phyloP scores from a whole-genome alignment of 35 echinoderm and acorn worm genomes.

The Stichopus chloronotus region DNA sequence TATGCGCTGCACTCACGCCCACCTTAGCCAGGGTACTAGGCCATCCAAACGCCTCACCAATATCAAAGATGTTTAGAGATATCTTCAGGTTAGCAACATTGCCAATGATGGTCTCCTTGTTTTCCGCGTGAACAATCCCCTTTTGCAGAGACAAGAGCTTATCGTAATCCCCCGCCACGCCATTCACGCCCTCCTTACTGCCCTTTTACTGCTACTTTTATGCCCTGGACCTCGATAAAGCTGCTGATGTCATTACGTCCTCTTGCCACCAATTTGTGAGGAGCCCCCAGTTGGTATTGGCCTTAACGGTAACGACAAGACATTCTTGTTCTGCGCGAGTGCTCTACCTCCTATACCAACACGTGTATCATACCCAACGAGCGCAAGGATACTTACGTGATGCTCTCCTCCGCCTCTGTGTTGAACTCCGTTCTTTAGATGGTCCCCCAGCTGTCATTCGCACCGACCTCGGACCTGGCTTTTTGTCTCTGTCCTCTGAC shows the following conservation, averaged over 20 bases:
- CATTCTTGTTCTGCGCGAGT: slow-evolving; percentile 74
- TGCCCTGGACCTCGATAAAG: slow-evolving; percentile 62
- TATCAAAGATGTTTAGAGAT: slow-evolving; percentile 72
- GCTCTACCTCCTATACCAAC: neutral
- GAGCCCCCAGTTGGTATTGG: slow-evolving; percentile 59
- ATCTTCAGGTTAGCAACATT: slow-evolving; percentile 60
- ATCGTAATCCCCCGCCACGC: slow-evolving; percentile 70
- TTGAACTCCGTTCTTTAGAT: slow-evolving; percentile 60
- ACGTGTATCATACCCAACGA: slow-evolving; percentile 35
- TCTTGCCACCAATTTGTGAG: slow-evolving; percentile 57
- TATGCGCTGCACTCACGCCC: slow-evolving; percentile 62
- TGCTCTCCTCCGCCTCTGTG: slow-evolving; percentile 50
- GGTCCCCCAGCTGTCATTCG: slow-evolving; percentile 71
- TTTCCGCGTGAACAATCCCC: slow-evolving; percentile 17
- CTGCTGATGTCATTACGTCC: slow-evolving; percentile 51
- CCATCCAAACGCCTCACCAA: slow-evolving; percentile 65
- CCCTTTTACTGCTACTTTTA: slow-evolving; percentile 73
- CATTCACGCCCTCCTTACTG: slow-evolving; percentile 63
- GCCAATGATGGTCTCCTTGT: slow-evolving; percentile 72
- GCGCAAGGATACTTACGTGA: slow-evolving; percentile 62
- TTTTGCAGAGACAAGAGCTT: slow-evolving; percentile 49
- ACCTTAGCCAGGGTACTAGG: slow-evolving; percentile 41
- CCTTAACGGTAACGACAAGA: slow-evolving; percentile 55
- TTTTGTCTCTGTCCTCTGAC: slow-evolving; percentile 17
- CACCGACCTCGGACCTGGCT: slow-evolving; percentile 61